A percentile compares a stretch with the other conserved stretches of the same genome.
These are phyloP conservation scores for Champsocephalus gunnari DNA, from an alignment of 2,797 vertebrate species.

Conservation along the genomic window DNA sequence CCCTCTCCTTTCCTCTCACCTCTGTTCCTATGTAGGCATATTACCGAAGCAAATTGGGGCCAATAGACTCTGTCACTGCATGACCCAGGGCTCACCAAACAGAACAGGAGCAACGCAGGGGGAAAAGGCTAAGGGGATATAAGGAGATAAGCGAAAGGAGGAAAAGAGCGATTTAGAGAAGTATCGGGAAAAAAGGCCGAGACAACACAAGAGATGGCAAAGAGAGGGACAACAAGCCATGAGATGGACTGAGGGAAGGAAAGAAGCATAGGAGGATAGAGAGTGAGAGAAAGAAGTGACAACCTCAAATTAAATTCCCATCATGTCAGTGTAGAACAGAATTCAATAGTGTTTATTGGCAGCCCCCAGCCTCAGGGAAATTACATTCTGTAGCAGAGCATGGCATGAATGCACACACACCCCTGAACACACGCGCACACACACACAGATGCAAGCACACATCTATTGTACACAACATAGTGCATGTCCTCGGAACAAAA, in stretches of 20 bases:
- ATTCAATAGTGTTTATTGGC: conserved; percentile 88
- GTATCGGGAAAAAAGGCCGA: neutral
- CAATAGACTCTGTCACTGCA: conserved; percentile 75
- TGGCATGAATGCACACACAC: conserved; percentile 72
- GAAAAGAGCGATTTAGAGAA: conserved; percentile 14
- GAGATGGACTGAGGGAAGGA: conserved; percentile 52
- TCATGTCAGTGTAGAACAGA: conserved; percentile 88
- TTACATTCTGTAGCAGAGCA: conserved; percentile 85
- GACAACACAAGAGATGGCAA: conserved; percentile 13
- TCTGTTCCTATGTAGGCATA: conserved; percentile 59
- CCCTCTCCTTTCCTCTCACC: conserved; percentile 50
- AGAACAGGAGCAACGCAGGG: conserved; percentile 44
- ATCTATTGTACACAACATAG: conserved; percentile 46
- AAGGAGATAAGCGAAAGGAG: conserved; percentile 41
- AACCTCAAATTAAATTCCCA: conserved; percentile 89
- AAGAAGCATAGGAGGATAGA: conserved; percentile 50
- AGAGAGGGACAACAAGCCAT: conserved; percentile 19
- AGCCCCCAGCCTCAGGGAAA: conserved; percentile 85
- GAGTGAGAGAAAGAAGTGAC: conserved; percentile 78
- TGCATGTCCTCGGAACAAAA: conserved; percentile 53
- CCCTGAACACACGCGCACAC: conserved; percentile 26
- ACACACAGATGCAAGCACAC: conserved; percentile 37
- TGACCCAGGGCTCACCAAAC: conserved; percentile 70
- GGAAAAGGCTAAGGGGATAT: conserved; percentile 53
- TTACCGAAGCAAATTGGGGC: conserved; percentile 80